Base-by-base conservation (phyloP, 2,113 vertebrate species). In the Etheostoma spectabile region DNA sequence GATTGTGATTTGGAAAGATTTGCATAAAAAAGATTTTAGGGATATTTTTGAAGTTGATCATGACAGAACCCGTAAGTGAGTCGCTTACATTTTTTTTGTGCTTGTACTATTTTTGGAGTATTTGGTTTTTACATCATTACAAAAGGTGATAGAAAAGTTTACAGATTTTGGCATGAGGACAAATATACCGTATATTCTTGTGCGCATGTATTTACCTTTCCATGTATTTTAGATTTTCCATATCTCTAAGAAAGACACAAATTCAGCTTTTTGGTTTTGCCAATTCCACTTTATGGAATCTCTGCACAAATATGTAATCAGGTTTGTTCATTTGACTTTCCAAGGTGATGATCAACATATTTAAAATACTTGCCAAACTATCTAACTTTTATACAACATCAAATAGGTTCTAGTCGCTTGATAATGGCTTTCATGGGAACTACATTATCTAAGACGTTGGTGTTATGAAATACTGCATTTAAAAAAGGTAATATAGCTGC, bases 291-390 rank as follows among this genome's bases (percentile, higher is more conserved):
- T 68, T 18, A 6, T 22, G 12, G 13, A 46, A 60, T 27, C 14
- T 70, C 38, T 60, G 6, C 15, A 22, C 33, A 73, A 60, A 56
- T 73, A 24, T 66, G 14, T 7, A 73, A 19, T 46, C 2, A 1
- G n/a, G 45, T 57, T 67, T 45, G 18, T 55, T 45, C n/a, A 22
- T 70, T 84, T 42, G 11, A 71, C 16, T 64, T 49, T 79, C 18
- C 2, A 48, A 78, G 55, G 49, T 46, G 6, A 46, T 24, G 11
- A 48, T 55, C 60, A 42, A 64, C 6, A 24, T 4, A 57, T 64
- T 60, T 61, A 22, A 72, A 42, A 53, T 52, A 38, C 14, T 38
- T 38, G 10, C 2, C 3, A 21, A 33, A 72, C n/a, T 33, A 52
- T 30, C 5, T n/a, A 15, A 64, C 14, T 45, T 48, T 60, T 6